Evolutionary conservation across 2,113 vertebrate genomes (phyloP).

Genomic region (Cairina moschata): DNA sequence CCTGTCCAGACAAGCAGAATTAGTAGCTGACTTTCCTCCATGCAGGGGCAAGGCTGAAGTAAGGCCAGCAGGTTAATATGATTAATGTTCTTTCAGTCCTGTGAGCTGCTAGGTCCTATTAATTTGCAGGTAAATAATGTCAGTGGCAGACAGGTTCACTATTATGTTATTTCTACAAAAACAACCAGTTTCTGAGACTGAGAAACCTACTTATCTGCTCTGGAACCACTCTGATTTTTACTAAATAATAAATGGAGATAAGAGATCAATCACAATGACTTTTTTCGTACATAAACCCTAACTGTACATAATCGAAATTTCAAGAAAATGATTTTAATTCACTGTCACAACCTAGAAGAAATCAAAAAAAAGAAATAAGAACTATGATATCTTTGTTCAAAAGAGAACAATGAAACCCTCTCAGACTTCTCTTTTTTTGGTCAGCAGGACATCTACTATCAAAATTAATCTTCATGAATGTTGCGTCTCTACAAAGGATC

Average conservation of each 20-base stretch:
- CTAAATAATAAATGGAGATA: not conserved
- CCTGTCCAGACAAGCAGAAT: not conserved
- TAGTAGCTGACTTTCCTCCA: not conserved
- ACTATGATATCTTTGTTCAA: not conserved
- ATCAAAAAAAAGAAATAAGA: not conserved
- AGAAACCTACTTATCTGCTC: not conserved
- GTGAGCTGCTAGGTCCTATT: not conserved
- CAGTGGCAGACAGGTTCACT: not conserved
- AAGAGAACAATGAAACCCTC: not conserved
- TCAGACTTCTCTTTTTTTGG: not conserved
- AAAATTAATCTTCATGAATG: not conserved
- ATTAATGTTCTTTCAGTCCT: not conserved
- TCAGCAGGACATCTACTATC: not conserved
- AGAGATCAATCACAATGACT: not conserved
- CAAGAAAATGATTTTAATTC: not conserved
- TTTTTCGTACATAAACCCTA: not conserved
- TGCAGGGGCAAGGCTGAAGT: not conserved
- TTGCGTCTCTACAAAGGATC: not conserved
- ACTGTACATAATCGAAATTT: not conserved
- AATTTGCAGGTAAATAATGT: not conserved
- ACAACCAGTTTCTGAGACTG: not conserved
- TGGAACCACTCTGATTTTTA: not conserved
- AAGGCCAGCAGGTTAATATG: not conserved
- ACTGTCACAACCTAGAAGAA: not conserved
- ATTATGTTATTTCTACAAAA: not conserved